phyloP scores from a whole-genome alignment of 2,113 vertebrate species.

The Pelvicachromis taeniatus region DNA sequence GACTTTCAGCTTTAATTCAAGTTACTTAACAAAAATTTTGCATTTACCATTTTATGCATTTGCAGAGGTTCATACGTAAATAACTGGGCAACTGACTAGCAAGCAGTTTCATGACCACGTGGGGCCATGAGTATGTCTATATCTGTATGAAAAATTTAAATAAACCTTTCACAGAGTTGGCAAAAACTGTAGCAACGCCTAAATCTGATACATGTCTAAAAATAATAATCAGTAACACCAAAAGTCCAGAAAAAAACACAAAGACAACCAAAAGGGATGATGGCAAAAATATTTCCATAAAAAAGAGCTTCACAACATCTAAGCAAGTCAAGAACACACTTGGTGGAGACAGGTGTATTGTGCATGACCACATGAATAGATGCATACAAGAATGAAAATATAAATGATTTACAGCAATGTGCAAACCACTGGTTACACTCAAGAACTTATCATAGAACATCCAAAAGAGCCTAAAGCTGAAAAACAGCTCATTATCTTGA shows the following conservation, averaged over 20 bases:
- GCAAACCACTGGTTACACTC: not conserved
- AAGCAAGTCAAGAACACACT: not conserved
- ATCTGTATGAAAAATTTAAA: not conserved
- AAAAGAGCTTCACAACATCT: not conserved
- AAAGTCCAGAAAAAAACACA: not conserved
- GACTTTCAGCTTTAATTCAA: not conserved
- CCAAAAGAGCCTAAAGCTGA: not conserved
- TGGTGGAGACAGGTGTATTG: not conserved
- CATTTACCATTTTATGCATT: not conserved
- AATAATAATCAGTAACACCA: not conserved
- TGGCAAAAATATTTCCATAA: not conserved
- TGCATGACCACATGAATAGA: not conserved
- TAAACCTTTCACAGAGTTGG: not conserved
- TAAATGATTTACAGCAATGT: not conserved
- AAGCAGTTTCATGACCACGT: not conserved
- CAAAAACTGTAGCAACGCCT: not conserved
- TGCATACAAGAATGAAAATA: not conserved
- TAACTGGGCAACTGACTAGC: not conserved
- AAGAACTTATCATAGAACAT: not conserved
- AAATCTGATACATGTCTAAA: not conserved
- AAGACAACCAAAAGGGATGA: not conserved
- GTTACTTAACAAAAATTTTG: not conserved
- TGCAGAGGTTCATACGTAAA: not conserved
- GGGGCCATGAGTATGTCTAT: not conserved
- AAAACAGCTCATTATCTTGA: not conserved